Conservation (phyloP, 2,797 vertebrate genomes). For the Smutsia gigantea region DNA sequence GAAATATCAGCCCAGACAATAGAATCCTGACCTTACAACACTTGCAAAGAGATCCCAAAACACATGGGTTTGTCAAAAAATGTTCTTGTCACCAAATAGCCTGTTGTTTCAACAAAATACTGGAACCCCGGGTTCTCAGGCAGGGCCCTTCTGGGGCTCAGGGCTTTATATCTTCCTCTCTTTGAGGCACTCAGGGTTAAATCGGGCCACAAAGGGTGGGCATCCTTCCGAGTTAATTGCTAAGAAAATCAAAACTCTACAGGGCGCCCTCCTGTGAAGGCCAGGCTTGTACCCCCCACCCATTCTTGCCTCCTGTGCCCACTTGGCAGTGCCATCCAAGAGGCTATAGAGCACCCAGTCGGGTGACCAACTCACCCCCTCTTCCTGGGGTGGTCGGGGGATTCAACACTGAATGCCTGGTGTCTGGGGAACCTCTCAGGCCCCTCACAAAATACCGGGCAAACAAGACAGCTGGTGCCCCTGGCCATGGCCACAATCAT, state of each 20-base stretch:
- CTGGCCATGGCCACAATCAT: rapidly evolving
- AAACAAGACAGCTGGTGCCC: not conserved
- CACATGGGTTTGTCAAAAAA: not conserved
- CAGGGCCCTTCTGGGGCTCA: not conserved
- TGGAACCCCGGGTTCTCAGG: not conserved
- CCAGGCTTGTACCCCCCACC: not conserved
- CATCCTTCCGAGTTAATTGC: not conserved
- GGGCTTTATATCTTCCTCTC: not conserved
- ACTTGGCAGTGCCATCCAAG: too few relatives aligned
- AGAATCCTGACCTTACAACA: not conserved
- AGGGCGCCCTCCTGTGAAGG: not conserved
- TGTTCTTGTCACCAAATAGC: not conserved
- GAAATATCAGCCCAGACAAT: not conserved
- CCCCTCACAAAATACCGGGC: rapidly evolving
- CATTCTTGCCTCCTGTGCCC: too few relatives aligned
- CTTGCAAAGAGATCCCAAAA: not conserved
- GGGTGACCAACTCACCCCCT: not conserved
- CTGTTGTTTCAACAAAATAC: not conserved
- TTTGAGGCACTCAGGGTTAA: rapidly evolving
- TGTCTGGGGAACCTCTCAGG: not conserved
- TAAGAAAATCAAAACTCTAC: not conserved
- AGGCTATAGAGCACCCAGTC: rapidly evolving
- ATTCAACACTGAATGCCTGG: too few relatives aligned
- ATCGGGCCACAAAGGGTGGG: not conserved
- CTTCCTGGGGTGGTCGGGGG: too few relatives aligned